Evolutionary conservation across 2,797 vertebrate species (phyloP), one percentile per base, ranked within the genome.

Genomic region (Chelidonichthys spinosus): DNA sequence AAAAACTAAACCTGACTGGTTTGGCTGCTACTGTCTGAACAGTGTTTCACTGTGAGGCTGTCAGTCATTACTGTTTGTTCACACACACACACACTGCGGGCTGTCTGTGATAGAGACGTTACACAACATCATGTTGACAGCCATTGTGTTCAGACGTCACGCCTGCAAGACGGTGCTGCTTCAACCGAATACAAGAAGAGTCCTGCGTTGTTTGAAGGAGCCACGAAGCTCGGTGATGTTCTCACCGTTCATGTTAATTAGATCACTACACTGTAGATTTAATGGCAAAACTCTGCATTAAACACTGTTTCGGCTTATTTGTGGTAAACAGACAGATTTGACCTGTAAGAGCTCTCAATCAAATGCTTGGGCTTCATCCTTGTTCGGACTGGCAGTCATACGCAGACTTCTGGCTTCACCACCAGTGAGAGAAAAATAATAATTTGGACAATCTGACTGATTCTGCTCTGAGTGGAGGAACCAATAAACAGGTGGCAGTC

Each of bases 141-240:
- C 5, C 60, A 36, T 63, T 62, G 60, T 63, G 61, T 63, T 36
- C 10, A 37, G 14, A 47, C 61, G 36, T 63, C 62, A 33, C 25
- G 39, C 11, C 59, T 7, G 61, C 61, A 11, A 17, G 5, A 5
- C 60, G 35, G 14, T 8, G 15, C 25, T 10, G 11, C 60, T 10
- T 49, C 3, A 58, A 39, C 6, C 5, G 10, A 37, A 37, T 4
- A 56, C 35, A 6, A 39, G 15, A 39, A 39, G 18, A n/a, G n/a
- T 5, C 11, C 55, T 4, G 9, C 6, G 14, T 47, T 35, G 32
- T 46, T 35, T 35, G 9, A 46, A 5, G 10, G 14, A 62, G 44
- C 25, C 7, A 11, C 32, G 44, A 1, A 9, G 17, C n/a, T 59
- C 56, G 39, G 55, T 0, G 11, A 35, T 36, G 53, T 55, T 36